Percentiles rank a stretch among this genome's conserved stretches.
Conservation (phyloP, 1,140 invertebrate genomes). For the Lysiphlebus fabarum region DNA sequence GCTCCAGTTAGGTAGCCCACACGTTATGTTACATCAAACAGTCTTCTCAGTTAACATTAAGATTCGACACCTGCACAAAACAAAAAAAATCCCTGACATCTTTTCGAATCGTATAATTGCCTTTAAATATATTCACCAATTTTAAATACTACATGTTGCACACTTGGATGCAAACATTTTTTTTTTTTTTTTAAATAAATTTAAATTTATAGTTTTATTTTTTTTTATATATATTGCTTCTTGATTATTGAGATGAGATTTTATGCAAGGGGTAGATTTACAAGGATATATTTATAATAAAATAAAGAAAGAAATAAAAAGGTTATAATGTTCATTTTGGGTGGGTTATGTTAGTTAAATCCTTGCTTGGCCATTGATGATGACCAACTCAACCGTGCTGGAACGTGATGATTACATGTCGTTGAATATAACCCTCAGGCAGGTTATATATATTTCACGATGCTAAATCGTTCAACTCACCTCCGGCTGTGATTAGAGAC, state of each 20-base stretch:
- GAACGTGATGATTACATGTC: constrained; percentile 43
- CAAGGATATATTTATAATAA: no score
- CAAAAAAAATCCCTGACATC: neutral
- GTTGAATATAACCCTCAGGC: constrained; percentile 33
- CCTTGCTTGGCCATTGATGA: neutral
- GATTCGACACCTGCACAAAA: constrained; percentile 33
- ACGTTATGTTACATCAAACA: constrained; percentile 16
- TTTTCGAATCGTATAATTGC: constrained; percentile 18
- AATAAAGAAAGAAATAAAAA: no score
- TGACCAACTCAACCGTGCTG: constrained; percentile 19
- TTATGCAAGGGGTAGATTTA: no score
- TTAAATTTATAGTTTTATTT: no score
- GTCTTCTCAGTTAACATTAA: neutral
- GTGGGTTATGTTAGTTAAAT: no score
- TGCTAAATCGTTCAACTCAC: constrained; percentile 33
- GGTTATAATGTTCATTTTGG: no score
- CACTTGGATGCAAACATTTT: constrained; percentile 3
- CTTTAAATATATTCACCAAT: constrained; percentile 13
- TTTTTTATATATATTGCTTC: neutral
- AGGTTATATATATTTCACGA: constrained; percentile 21
- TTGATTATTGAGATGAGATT: no score
- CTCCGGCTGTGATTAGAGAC: constrained; percentile 31
- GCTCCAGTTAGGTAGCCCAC: constrained; percentile 41
- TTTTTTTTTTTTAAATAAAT: no score
- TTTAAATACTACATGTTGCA: constrained; percentile 8